Conservation (phyloP, 2,113 vertebrate species). For the Crocuta crocuta region DNA sequence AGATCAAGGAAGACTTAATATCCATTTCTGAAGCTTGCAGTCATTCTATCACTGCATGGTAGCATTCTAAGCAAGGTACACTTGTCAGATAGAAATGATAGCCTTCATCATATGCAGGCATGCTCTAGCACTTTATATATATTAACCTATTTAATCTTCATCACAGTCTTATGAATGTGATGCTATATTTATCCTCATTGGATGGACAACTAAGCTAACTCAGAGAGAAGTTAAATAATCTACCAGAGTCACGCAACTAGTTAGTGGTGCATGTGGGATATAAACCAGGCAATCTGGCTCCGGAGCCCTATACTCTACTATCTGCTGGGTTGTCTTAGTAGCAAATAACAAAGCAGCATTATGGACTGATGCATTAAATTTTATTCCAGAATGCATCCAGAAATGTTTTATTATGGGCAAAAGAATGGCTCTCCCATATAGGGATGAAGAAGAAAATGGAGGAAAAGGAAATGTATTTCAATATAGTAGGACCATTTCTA, state of each 20-base stretch:
- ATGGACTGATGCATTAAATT: conserved; percentile 39
- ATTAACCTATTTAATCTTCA: not conserved
- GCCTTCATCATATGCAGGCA: not conserved
- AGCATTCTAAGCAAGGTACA: not conserved
- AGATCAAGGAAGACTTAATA: not conserved
- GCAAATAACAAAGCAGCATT: not conserved
- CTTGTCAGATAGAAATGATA: not conserved
- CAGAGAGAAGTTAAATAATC: not conserved
- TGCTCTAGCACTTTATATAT: not conserved
- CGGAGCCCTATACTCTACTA: not conserved
- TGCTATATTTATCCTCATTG: not conserved
- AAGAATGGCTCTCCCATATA: not conserved
- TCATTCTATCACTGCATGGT: not conserved
- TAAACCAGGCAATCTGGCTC: not conserved
- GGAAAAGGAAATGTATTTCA: not conserved
- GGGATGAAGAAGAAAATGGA: not conserved
- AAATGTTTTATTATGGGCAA: conserved; percentile 2
- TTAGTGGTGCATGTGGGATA: not conserved
- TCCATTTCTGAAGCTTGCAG: not conserved
- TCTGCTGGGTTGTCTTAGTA: not conserved
- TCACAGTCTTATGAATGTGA: not conserved
- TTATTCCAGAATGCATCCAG: not conserved
- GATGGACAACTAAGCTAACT: not conserved
- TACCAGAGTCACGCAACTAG: not conserved
- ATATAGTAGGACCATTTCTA: not conserved